Conservation (phyloP, 1,140 invertebrate genomes). For the Scaptomyza pallida region DNA sequence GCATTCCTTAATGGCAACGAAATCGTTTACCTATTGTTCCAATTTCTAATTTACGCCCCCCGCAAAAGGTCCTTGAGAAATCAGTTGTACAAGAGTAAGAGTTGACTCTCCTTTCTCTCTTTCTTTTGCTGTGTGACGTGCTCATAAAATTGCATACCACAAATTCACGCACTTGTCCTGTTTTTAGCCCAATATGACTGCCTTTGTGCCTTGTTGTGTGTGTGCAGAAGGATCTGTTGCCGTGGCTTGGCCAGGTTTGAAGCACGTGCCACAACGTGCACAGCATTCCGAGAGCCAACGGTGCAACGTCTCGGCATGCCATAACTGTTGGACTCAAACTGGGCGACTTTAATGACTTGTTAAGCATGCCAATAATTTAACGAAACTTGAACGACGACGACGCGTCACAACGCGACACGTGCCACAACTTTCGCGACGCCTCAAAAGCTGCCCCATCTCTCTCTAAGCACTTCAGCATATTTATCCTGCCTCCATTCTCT, state of each 20-base stretch:
- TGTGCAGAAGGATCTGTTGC: constrained; percentile 18
- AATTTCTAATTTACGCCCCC: constrained; percentile 73
- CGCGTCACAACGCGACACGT: constrained; percentile 52
- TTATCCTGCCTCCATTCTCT: constrained; percentile 5
- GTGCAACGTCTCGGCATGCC: constrained; percentile 58
- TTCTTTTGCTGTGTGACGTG: constrained; percentile 10
- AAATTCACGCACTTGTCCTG: constrained; percentile 28
- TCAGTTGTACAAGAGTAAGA: constrained; percentile 39
- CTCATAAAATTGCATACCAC: constrained; percentile 72
- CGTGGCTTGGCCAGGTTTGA: constrained; percentile 41
- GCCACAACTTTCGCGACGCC: constrained; percentile 71
- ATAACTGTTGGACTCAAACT: constrained; percentile 18
- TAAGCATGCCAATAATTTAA: constrained; percentile 82
- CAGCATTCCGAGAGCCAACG: constrained; percentile 71
- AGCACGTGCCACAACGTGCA: constrained; percentile 77
- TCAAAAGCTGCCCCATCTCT: constrained; percentile 10
- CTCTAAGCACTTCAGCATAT: constrained; percentile 36
- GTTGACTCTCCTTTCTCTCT: neutral
- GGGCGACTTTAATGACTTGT: constrained; percentile 69
- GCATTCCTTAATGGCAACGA: constrained; percentile 74
- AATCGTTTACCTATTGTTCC: constrained; percentile 73
- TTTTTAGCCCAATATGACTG: constrained; percentile 43
- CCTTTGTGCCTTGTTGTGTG: constrained; percentile 17
- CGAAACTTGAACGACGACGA: constrained; percentile 55
- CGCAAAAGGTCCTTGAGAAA: constrained; percentile 74